Conservation (phyloP, 2,113 vertebrate species). For the Tragelaphus strepsiceros region DNA sequence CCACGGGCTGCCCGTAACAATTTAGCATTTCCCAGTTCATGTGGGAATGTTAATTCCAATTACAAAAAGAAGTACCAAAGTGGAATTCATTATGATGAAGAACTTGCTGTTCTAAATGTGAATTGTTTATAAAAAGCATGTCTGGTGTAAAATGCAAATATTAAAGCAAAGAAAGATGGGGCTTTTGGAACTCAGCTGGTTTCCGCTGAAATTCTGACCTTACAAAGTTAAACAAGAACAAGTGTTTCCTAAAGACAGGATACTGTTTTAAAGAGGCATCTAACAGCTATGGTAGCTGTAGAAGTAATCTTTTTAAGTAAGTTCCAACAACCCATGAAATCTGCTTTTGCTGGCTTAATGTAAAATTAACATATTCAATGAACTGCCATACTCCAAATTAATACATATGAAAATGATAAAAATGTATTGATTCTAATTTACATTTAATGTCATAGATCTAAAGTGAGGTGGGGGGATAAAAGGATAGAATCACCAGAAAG, state of each 20-base stretch:
- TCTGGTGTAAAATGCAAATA: constrained; percentile 40
- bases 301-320: background rate
- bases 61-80: constrained; percentile 29
- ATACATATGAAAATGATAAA: background rate
- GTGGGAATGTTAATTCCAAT: constrained; percentile 36
- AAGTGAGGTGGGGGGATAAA: background rate
- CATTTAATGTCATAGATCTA: background rate
- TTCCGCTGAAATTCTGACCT: background rate
- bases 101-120: background rate
- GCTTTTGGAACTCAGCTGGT: background rate
- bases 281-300: background rate
- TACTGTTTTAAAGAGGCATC: constrained; percentile 10
- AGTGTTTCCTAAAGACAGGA: background rate
- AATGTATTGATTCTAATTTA: background rate
- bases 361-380: background rate
- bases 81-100: constrained; percentile 28
- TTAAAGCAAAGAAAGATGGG: background rate
- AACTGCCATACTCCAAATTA: constrained; percentile 5
- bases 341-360: background rate
- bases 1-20: background rate
- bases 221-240: background rate
- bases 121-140: constrained; percentile 15
- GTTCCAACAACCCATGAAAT: background rate
- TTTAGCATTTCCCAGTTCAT: constrained; percentile 32
- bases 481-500: background rate